Base-by-base conservation (phyloP, 2,797 vertebrate genomes). In the Semotilus atromaculatus region DNA sequence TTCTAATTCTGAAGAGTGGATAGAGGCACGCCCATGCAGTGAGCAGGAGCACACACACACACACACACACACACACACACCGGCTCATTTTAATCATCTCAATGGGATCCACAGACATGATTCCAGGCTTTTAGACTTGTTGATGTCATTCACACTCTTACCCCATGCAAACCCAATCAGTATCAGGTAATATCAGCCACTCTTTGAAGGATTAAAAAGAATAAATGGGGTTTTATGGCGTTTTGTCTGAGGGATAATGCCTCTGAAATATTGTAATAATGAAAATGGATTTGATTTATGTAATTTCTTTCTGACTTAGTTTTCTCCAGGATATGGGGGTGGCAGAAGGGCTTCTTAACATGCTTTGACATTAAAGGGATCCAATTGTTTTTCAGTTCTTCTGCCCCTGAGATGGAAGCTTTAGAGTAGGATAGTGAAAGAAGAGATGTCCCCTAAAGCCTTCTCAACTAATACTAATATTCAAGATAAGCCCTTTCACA, bases 201-300 rank as follows among this genome's bases (percentile, higher is more conserved):
- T 90, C 91, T 94, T 94, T 93, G 90, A 93, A 92, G 94, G 94
- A 95, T 96, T 95, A 95, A 89, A 62, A 68, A 90, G 91, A 94
- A 92, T 95, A 93, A 94, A 89, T 91, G 83, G 91, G 93, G 85
- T 86, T 93, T 94, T 93, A 92, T 82, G 88, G 87, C 89, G 90
- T 93, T 93, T 93, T 91, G 90, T 91, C 85, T 88, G 90, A 86
- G 88, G 91, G 93, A 93, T 94, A 93, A 95, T 93, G 93, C 93
- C 88, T 88, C 80, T 91, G 87, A 92, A 93, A 93, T 91, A 90
- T 90, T 93, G 78, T 31, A 90, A 94, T 94, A 94, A 90, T 93
- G 88, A 90, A 95, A 96, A 95, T 95, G 90, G 91, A 86, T 94
- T 94, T 92, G 84, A 87, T 94, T 95, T 91, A 85, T 80, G 86